These are phyloP conservation scores for Tetrapedia diversipes DNA, from an alignment of 2,888 invertebrate species.

Conservation along the genomic window DNA sequence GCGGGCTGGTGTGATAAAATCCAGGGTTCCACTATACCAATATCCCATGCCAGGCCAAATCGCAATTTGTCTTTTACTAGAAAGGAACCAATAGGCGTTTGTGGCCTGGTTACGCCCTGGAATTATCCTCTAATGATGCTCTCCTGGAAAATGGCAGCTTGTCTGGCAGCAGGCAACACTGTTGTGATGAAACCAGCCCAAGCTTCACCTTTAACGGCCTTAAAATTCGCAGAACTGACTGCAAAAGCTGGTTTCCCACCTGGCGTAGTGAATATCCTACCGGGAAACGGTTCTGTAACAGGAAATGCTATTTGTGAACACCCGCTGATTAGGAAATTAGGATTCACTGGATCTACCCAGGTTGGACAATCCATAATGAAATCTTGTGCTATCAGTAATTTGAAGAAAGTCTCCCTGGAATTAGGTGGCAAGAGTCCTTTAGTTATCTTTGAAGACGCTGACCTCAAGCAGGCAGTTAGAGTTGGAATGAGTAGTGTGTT, in stretches of 20 bases:
- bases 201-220: constrained; percentile 95
- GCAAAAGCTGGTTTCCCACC: constrained; percentile 96
- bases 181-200: constrained; percentile 98
- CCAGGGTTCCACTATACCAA: constrained; percentile 95
- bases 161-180: constrained; percentile 97
- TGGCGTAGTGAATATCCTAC: constrained; percentile 96
- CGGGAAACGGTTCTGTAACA: constrained; percentile 90
- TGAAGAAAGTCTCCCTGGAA: constrained; percentile 97
- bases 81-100: constrained; percentile 96
- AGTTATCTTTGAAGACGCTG: constrained; percentile 96
- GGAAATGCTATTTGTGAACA: constrained; percentile 96
- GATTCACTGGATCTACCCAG: constrained; percentile 98
- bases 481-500: constrained; percentile 97
- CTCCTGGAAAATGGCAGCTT: constrained; percentile 99
- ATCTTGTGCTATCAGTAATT: constrained; percentile 93
- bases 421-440: constrained; percentile 98
- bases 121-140: constrained; percentile 99
- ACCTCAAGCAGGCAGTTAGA: constrained; percentile 95
- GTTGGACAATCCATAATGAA: constrained; percentile 97
- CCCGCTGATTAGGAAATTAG: constrained; percentile 93
- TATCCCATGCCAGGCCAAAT: constrained; percentile 95
- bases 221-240: constrained; percentile 97
- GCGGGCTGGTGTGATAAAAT: constrained; percentile 99
- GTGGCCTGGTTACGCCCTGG: constrained; percentile 97
- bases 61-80: constrained; percentile 94